Evolutionary conservation across 2,797 vertebrate species (phyloP), one percentile per base, ranked within the genome.

Genomic region (Siniperca scherzeri): DNA sequence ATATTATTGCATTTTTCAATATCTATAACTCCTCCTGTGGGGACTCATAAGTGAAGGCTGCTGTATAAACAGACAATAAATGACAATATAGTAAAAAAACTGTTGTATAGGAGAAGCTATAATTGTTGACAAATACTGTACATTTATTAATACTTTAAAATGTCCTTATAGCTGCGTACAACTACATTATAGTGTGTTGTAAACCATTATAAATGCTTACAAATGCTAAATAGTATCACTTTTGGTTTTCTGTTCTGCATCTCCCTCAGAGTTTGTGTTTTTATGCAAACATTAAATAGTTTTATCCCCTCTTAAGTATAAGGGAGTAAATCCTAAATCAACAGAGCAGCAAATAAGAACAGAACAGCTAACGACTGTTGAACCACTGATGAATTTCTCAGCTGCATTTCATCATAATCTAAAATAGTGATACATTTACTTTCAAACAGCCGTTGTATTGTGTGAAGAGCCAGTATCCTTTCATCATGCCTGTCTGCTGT

Each of bases 401-500:
- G 27, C 44, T 30, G 59, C 30, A 36, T 50, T 64, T 65, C 46
- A 38, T 68, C 19, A 2, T n/a, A 3, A 33, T 46, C 46, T 52
- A 2, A 52, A 53, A 48, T 40, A 40, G 7, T 72, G 65, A 44
- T 61, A 25, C 17, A 42, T 60, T 55, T 50, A 13, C 40, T 69
- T 57, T 22, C 11, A 5, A 74, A 90, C 77, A 84, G 59, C 70
- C 4, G 25, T n/a, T 33, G 53, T 27, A 81, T 84, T 93, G 89
- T 93, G 57, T 48, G 21, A 50, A 13, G 19, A 77, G 88, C 84
- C 88, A 90, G 76, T 17, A 17, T 73, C 46, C 60, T 48, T 38
- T 80, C 85, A 84, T 61, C 82, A 25, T 1, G 67, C 16, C 65
- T 21, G 78, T 74, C 52, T 44, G 74, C 64, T 84, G 88, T 74